Conservation (phyloP, 2,888 invertebrate species). For the Hanleya hanleyi region DNA sequence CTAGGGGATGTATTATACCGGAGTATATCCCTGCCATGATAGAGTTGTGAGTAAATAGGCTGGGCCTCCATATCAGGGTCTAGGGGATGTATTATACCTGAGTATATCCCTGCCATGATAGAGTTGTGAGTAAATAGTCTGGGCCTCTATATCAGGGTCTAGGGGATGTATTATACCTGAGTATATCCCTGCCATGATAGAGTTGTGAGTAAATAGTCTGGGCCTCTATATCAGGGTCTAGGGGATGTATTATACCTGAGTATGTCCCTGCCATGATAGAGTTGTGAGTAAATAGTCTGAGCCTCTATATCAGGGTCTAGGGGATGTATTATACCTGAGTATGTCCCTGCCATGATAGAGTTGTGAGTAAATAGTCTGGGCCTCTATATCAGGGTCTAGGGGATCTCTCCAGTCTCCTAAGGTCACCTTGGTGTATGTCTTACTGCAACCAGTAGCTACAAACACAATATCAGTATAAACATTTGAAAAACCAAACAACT, state of each 20-base stretch:
- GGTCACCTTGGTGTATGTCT: slow-evolving; percentile 52
- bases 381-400: slow-evolving; percentile 52
- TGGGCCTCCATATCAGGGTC: too few species aligned
- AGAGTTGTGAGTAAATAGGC: too few species aligned
- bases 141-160: too few species aligned
- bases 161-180: too few species aligned
- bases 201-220: slow-evolving; percentile 57
- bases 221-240: slow-evolving; percentile 54
- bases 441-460: slow-evolving; percentile 51
- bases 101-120: background rate
- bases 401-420: slow-evolving; percentile 60
- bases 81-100: too few species aligned
- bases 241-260: slow-evolving; percentile 39
- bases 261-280: slow-evolving; percentile 40
- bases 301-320: slow-evolving; percentile 54
- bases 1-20: too few species aligned
- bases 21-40: too few species aligned
- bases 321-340: slow-evolving; percentile 38
- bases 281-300: slow-evolving; percentile 55
- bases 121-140: too few species aligned
- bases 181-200: slow-evolving; percentile 17
- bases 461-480: too few species aligned
- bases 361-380: slow-evolving; percentile 56
- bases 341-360: slow-evolving; percentile 42
- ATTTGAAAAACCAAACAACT: too few species aligned